Evolutionary conservation across 2,113 vertebrate species (phyloP).

Genomic region (Scomber scombrus): DNA sequence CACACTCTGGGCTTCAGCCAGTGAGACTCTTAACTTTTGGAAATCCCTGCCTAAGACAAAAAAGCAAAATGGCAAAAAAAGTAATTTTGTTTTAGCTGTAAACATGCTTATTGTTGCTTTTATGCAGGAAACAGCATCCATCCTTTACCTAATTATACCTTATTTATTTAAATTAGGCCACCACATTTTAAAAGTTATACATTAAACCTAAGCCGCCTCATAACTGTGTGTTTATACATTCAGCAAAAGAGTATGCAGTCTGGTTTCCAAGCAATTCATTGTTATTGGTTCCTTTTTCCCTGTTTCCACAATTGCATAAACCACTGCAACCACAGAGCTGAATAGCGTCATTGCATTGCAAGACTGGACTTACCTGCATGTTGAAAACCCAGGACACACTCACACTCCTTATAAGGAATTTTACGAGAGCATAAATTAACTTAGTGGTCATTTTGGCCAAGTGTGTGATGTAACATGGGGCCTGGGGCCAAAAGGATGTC

Average conservation of each 20-base stretch:
- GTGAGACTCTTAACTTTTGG: neutral
- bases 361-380: no score
- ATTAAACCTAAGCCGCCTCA: neutral
- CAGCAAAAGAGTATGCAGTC: no score
- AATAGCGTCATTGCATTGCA: no score
- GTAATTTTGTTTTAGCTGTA: no score
- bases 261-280: slow-evolving; percentile 1
- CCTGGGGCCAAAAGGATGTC: neutral
- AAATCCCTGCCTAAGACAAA: neutral
- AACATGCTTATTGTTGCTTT: no score
- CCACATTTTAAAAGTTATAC: neutral
- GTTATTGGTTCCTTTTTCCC: neutral
- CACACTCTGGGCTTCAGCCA: neutral
- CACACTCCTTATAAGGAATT: neutral
- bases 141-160: no score
- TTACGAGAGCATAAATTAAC: neutral
- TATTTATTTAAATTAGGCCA: no score
- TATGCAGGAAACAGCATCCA: no score
- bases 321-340: neutral
- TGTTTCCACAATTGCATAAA: neutral
- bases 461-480: neutral
- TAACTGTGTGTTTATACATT: neutral
- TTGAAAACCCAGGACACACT: neutral
- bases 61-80: neutral
- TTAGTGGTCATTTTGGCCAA: no score